Base-by-base conservation (phyloP, 37 sponge, comb jelly and placozoan species). In the Halichondria panicea region DNA sequence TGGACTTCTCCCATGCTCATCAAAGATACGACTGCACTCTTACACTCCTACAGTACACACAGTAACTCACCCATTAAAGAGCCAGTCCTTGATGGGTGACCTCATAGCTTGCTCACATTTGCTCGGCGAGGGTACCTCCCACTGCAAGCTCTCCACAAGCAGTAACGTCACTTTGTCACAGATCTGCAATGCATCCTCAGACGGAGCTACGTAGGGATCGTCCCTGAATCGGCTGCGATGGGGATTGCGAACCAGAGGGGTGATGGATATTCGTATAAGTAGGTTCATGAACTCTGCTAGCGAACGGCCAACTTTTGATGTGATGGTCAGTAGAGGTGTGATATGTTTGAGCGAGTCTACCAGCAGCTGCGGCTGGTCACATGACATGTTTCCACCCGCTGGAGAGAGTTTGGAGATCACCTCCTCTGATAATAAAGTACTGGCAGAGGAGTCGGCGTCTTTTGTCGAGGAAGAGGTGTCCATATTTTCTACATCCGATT, bases 221-320 rank as follows among this genome's bases (percentile, higher is more conserved):
- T 66, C 55, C 32, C 53, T 45, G 24, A 75, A 75, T 11, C 61
- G 35, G 19, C 81, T 78, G 30, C 74, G 43, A 4, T 73, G 56
- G 59, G 62, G 77, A 33, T 55, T 36, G 28, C 71, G 78, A 40
- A 78, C 80, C 21, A 67, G 79, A 43, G 92, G 87, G 33, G 76
- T 73, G 36, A 79, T 84, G 43, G 70, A 62, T 33, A 89, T 63
- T n/a, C 73, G 74, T 1, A 93, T 80, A 25, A 93, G 76, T 6
- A 83, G 74, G 66, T 70, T 89, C 66, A 89, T 83, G 28, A 93
- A 63, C 55, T 93, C 94, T 0, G 94, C 86, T 30, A 93, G 60
- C 12, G 90, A 78, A 12, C 87, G 73, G 0, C 87, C 87, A 9
- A 93, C 77, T 11, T 84, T 74, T 3, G 94, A 90, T 3, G 84